Conservation (phyloP, 2,113 vertebrate species). For the Chaetura pelagica region DNA sequence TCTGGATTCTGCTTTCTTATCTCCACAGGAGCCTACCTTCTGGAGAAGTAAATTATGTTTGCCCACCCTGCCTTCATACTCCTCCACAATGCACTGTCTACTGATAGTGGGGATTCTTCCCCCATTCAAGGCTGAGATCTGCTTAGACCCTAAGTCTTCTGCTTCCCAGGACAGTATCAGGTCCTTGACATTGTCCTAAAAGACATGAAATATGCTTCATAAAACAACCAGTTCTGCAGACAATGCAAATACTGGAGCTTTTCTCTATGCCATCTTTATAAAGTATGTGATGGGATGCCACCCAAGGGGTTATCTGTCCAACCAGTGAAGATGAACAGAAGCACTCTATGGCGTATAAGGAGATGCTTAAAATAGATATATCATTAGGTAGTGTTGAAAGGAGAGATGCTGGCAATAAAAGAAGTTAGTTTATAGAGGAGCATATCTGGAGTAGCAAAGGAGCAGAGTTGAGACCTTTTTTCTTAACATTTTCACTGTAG, state of each 20-base stretch:
- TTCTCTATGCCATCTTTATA: neutral
- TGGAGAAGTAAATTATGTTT: neutral
- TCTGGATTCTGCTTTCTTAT: neutral
- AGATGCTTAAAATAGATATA: neutral
- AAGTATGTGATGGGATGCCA: neutral
- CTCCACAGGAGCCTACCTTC: neutral
- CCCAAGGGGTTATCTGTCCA: neutral
- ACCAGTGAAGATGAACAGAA: neutral
- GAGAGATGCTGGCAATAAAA: neutral
- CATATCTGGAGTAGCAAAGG: neutral
- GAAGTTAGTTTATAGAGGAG: neutral
- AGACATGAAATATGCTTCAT: neutral
- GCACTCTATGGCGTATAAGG: neutral
- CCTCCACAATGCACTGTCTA: neutral
- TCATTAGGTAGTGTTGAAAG: neutral
- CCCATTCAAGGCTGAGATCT: neutral
- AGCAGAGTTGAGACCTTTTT: neutral
- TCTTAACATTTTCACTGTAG: neutral
- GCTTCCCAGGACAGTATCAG: neutral
- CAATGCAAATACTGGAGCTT: neutral
- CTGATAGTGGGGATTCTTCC: neutral
- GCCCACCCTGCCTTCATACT: neutral
- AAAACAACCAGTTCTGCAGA: neutral
- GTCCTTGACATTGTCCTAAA: neutral
- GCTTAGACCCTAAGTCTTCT: neutral